Evolutionary conservation across 1,140 invertebrate species (phyloP).

Genomic region (Apis cerana): DNA sequence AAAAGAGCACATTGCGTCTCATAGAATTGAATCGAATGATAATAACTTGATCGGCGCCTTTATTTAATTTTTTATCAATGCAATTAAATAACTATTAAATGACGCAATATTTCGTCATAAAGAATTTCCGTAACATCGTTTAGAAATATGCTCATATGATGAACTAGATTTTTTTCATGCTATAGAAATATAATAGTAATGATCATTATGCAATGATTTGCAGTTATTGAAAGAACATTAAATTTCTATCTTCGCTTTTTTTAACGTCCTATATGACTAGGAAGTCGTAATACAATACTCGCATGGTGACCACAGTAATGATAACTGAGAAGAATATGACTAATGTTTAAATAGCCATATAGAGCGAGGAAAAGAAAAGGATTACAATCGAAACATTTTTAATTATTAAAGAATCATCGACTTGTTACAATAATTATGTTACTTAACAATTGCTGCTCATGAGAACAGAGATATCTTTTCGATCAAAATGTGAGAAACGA

Average conservation of each 20-base stretch:
- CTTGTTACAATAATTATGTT: background rate
- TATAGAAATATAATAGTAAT: background rate
- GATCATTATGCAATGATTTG: conserved; percentile 17
- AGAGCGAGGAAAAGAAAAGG: conserved; percentile 36
- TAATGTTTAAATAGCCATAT: conserved; percentile 29
- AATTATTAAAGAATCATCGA: background rate
- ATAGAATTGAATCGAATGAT: conserved; percentile 40
- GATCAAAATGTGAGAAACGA: conserved; percentile 3
- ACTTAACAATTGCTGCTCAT: no score
- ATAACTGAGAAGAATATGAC: background rate
- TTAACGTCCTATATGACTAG: background rate
- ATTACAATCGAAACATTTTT: background rate
- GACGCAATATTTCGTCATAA: background rate
- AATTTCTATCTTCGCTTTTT: background rate
- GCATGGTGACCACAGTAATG: background rate
- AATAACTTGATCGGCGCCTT: conserved; percentile 9
- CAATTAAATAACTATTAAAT: background rate
- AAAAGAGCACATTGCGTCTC: conserved; percentile 9
- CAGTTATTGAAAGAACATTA: background rate
- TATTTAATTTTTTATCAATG: background rate
- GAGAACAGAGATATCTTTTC: background rate
- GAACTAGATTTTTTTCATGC: background rate
- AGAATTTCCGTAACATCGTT: no score
- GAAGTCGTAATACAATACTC: background rate
- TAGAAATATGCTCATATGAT: background rate